Base-by-base conservation (phyloP, 2,888 invertebrate genomes). In the Nomada goodeniana region DNA sequence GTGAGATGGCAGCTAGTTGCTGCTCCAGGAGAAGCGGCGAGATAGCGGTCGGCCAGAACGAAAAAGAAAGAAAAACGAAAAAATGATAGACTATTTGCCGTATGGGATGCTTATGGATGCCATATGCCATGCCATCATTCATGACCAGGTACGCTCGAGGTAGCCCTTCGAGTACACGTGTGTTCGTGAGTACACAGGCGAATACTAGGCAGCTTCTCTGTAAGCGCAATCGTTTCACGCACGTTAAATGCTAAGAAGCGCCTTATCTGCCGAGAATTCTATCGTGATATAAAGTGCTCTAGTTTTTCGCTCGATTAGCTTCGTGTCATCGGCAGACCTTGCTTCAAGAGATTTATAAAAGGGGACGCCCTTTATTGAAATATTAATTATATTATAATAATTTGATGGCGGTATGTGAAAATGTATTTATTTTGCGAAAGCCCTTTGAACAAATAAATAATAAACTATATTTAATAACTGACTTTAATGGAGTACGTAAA, bases 91-190 rank as follows among this genome's bases (percentile, higher is more conserved):
- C 55, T 68, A 61, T 70, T 75, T 85, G 71, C 79, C 83, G 83
- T 83, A 81, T 83, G 83, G 80, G 76, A 80, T 72, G 59, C 69
- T 55, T 57, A 64, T 50, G 78, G 57, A 77, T 74, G 78, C 85
- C 87, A 83, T 87, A 85, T 87, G 87, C 69, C 71, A 63, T 61
- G 81, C 83, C 85, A 89, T 89, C 89, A 86, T 89, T 87, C 89
- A 83, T 89, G 83, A 86, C 86, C 82, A 84, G 83, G 89, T 89
- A 88, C 82, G 76, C 20, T 47, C 44, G 61, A 64, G 79, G 82
- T 82, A 78, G 72, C 44, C 75, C 71, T 76, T 73, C 63, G 64
- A 69, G 63, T 64, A 52, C 65, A 59, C 52, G 65, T 67, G 29
- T 67, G 23, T 55, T 50, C 23, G 50, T 20, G 36, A 61, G 50